Evolutionary conservation across 2,888 invertebrate species (phyloP).

Genomic region (Caenorhabditis parvicauda): DNA sequence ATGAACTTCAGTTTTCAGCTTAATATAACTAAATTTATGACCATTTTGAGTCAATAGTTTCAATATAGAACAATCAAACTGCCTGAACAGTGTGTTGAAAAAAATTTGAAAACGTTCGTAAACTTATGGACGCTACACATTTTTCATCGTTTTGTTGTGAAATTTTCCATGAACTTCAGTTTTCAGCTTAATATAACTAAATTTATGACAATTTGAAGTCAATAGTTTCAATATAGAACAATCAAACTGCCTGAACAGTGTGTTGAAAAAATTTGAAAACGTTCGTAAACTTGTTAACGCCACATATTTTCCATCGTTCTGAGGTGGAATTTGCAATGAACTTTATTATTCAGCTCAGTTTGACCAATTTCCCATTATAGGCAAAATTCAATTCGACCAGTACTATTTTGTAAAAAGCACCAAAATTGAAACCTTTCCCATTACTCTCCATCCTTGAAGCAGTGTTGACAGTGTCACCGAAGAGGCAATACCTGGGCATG

Average conservation of each 20-base stretch:
- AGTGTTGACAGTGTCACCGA: slow-evolving; percentile 59
- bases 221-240: too few species aligned
- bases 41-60: too few species aligned
- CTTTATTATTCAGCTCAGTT: neutral
- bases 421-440: slow-evolving; percentile 45
- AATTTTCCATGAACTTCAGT: neutral
- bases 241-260: too few species aligned
- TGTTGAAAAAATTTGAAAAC: slow-evolving; percentile 14
- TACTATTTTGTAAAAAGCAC: too few species aligned
- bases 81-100: too few species aligned
- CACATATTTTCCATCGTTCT: neutral
- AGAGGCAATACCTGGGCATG: slow-evolving; percentile 57
- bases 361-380: too few species aligned
- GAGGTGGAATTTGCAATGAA: neutral
- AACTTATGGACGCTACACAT: neutral
- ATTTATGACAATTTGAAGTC: too few species aligned
- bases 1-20: neutral
- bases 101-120: neutral
- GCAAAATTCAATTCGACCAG: too few species aligned
- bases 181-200: neutral
- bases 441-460: slow-evolving; percentile 58
- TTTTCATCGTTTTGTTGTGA: neutral
- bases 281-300: neutral
- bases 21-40: neutral
- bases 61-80: too few species aligned